Evolutionary conservation across 1,140 invertebrate species (phyloP).

Genomic region (Condylostylus longicornis): DNA sequence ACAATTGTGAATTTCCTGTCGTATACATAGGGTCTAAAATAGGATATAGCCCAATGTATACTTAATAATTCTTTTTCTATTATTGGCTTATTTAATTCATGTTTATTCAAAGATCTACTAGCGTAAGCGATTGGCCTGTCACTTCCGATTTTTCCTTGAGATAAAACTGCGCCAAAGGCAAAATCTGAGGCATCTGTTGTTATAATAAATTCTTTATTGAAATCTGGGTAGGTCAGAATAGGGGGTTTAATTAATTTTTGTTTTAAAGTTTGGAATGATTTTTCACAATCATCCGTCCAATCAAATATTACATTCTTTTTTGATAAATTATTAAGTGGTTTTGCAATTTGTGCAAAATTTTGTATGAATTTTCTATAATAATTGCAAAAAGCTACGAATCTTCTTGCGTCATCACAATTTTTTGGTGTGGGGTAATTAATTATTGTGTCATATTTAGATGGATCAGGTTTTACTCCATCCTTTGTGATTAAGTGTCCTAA

Average conservation of each 20-base stretch:
- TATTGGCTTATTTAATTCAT: slow-evolving; percentile 15
- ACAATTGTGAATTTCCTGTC: too few relatives aligned
- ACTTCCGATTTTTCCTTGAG: too few relatives aligned
- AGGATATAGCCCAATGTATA: slow-evolving; percentile 22
- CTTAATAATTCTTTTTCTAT: slow-evolving; percentile 17
- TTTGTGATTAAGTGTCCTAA: background rate
- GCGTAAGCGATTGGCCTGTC: too few relatives aligned
- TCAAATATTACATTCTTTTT: too few relatives aligned
- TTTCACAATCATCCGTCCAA: slow-evolving; percentile 1
- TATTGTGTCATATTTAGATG: slow-evolving; percentile 3
- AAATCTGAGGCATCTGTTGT: slow-evolving; percentile 18
- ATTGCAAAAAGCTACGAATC: slow-evolving; percentile 7
- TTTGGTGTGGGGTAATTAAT: slow-evolving; percentile 2
- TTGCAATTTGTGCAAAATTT: background rate
- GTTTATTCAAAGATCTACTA: slow-evolving; percentile 23
- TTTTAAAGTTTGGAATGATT: slow-evolving; percentile 1
- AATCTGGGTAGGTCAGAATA: slow-evolving; percentile 27
- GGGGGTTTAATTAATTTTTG: slow-evolving; percentile 4
- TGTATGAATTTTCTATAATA: slow-evolving; percentile 1
- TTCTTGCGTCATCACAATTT: slow-evolving; percentile 2
- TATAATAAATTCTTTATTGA: slow-evolving; percentile 17
- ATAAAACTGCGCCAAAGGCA: slow-evolving; percentile 21
- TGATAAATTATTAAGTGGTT: background rate
- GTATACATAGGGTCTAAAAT: too few relatives aligned
- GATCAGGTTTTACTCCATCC: slow-evolving; percentile 3